phyloP scores from a whole-genome alignment of 2,113 vertebrate genomes.

The Circaetus cinerascens region DNA sequence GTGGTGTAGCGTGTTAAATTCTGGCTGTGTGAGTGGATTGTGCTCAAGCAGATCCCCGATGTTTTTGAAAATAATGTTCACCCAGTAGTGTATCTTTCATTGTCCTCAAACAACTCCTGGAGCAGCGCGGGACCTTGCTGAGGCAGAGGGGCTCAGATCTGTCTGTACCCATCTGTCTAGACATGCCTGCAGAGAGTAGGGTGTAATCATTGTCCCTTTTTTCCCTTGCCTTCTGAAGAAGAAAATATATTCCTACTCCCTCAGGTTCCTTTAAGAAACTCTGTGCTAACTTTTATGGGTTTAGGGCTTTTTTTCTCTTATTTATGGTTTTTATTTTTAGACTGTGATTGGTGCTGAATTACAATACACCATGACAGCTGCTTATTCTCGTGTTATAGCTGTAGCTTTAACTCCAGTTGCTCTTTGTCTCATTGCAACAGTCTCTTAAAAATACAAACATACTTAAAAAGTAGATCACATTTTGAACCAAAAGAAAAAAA shows the following conservation, averaged over 20 bases:
- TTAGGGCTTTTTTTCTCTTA: not conserved
- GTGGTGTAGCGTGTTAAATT: not conserved
- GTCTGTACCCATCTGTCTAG: not conserved
- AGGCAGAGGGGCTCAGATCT: not conserved
- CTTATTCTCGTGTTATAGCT: conserved; percentile 10
- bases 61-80: not conserved
- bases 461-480: not conserved
- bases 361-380: not conserved
- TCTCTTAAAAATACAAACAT: not conserved
- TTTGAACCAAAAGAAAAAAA: not conserved
- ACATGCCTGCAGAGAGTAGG: rapidly evolving
- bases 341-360: not conserved
- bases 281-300: not conserved
- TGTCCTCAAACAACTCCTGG: not conserved
- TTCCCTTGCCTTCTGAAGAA: not conserved
- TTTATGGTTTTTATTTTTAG: conserved; percentile 31
- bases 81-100: not conserved
- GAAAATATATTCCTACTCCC: not conserved
- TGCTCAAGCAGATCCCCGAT: not conserved
- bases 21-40: not conserved
- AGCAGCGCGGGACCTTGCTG: not conserved
- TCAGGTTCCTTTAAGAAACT: not conserved
- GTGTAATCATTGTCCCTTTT: not conserved
- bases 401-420: conserved; percentile 22
- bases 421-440: conserved; percentile 6